Evolutionary conservation across 2,797 vertebrate genomes (phyloP).

Genomic region (Psittacula echo): DNA sequence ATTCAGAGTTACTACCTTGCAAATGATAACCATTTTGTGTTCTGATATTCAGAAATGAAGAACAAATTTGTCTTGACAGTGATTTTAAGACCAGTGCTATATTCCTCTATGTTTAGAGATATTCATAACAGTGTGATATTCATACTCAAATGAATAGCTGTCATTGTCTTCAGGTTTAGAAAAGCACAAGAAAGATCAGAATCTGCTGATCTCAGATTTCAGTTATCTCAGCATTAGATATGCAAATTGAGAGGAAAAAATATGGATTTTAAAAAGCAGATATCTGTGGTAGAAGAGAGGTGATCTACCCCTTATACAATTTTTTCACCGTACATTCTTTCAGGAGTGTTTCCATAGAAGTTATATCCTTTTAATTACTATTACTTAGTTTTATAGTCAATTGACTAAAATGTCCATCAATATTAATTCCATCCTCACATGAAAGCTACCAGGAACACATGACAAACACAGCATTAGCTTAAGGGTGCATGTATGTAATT

Average conservation of each 20-base stretch:
- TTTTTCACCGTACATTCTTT: neutral
- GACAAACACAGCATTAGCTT: neutral
- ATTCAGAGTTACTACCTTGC: neutral
- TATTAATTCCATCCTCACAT: neutral
- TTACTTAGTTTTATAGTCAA: neutral
- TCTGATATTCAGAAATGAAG: neutral
- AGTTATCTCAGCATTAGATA: neutral
- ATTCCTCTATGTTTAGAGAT: neutral
- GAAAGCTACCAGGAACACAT: neutral
- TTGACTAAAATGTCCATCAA: neutral
- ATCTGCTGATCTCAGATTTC: neutral
- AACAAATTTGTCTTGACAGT: neutral
- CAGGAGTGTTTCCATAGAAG: neutral
- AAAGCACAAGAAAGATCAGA: neutral
- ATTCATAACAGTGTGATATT: neutral
- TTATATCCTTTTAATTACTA: neutral
- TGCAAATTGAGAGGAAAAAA: neutral
- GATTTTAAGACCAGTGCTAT: neutral
- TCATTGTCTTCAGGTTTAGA: neutral
- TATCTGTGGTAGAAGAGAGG: neutral
- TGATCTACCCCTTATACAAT: neutral
- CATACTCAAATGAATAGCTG: neutral
- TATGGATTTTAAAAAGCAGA: neutral
- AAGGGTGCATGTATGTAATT: neutral
- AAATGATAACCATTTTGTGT: neutral